A percentile compares a stretch with the other conserved stretches of the same genome.
Conservation (phyloP, 2,797 vertebrate genomes). For the Tympanoctomys barrerae region DNA sequence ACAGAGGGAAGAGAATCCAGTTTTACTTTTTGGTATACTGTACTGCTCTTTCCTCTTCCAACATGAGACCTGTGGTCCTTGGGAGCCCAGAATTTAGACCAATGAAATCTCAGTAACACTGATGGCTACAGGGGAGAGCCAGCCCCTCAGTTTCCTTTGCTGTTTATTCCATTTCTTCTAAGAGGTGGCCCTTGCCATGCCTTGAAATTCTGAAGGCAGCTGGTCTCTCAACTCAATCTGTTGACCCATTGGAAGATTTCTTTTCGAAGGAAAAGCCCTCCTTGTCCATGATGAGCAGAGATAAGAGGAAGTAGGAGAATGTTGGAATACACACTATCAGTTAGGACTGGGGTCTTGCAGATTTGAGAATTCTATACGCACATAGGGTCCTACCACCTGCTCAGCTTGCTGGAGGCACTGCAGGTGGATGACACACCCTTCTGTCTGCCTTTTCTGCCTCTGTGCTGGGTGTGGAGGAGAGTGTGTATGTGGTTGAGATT, state of each 20-base stretch:
- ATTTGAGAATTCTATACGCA: neutral
- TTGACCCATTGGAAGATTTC: neutral
- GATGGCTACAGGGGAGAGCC: rapidly evolving
- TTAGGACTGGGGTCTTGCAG: neutral
- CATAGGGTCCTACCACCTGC: neutral
- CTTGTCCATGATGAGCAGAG: neutral
- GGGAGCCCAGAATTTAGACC: neutral
- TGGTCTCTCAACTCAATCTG: neutral
- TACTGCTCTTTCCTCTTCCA: neutral
- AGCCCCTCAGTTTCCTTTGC: neutral
- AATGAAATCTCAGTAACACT: neutral
- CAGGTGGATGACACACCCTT: neutral
- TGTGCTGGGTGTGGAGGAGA: neutral
- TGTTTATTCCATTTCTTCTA: neutral
- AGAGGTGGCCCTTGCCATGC: neutral
- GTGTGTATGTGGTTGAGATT: neutral
- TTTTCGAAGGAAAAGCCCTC: neutral
- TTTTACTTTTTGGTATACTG: neutral
- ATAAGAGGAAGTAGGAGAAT: neutral
- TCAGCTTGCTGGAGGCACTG: neutral
- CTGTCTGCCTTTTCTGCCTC: neutral
- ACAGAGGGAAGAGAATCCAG: conserved; percentile 8
- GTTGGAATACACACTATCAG: neutral
- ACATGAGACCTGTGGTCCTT: neutral
- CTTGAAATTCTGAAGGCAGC: neutral